A percentile compares a stretch with the other conserved stretches of the same genome.
phyloP scores from a whole-genome alignment of 2,888 invertebrate species.

The Rotaria macrura region DNA sequence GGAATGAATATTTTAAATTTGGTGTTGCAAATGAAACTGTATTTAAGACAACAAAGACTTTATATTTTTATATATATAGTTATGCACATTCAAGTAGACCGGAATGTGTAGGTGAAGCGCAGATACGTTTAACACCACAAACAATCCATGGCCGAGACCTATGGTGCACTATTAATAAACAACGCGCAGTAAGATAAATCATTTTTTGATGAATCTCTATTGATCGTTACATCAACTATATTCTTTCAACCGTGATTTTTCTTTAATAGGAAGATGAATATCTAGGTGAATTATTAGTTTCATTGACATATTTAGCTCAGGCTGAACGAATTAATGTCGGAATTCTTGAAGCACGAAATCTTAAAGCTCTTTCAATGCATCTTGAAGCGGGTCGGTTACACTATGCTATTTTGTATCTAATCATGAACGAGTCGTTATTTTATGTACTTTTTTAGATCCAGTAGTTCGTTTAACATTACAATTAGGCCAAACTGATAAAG shows the following conservation, averaged over 20 bases:
- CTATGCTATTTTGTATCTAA: background rate
- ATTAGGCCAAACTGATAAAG: constrained; percentile 65
- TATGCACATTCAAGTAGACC: constrained; percentile 69
- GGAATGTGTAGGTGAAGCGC: constrained; percentile 73
- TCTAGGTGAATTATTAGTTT: constrained; percentile 62
- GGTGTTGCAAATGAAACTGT: constrained; percentile 78
- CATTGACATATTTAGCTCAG: constrained; percentile 74
- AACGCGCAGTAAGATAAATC: constrained; percentile 57
- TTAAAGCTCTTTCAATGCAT: constrained; percentile 49
- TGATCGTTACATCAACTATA: background rate
- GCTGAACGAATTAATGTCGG: constrained; percentile 74
- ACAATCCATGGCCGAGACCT: constrained; percentile 70
- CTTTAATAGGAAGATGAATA: constrained; percentile 37
- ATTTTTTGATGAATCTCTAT: background rate
- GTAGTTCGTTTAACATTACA: constrained; percentile 74
- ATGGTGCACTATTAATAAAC: constrained; percentile 74
- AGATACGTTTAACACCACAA: constrained; percentile 65
- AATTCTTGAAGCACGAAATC: constrained; percentile 70
- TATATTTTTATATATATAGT: constrained; percentile 59
- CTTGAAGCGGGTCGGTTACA: constrained; percentile 37
- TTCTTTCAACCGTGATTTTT: background rate
- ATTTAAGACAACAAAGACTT: constrained; percentile 59
- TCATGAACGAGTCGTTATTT: no score
- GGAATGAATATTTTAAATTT: constrained; percentile 82
- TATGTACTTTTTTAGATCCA: constrained; percentile 58